A percentile compares a stretch with the other conserved stretches of the same genome.
These are phyloP conservation scores for Dolichotis patagonum DNA, from an alignment of 2,113 vertebrate species.

Conservation along the genomic window DNA sequence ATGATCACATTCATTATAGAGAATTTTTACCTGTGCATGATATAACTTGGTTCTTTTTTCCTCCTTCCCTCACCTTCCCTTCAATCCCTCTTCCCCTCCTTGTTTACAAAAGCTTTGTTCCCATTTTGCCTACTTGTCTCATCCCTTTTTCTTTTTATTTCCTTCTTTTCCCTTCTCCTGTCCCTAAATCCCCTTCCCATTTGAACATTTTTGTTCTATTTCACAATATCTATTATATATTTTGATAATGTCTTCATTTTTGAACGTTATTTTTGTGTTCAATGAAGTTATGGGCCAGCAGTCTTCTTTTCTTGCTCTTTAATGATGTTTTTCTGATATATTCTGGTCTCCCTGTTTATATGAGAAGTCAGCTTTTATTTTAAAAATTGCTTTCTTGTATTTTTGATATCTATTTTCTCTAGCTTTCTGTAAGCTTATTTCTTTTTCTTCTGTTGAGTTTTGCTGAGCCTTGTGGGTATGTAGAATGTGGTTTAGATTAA, in stretches of 20 bases:
- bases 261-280: background rate
- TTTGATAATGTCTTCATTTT: background rate
- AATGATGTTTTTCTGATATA: background rate
- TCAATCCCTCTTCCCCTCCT: too few relatives aligned
- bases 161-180: too few relatives aligned
- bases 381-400: background rate
- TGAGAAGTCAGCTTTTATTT: background rate
- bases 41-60: too few relatives aligned
- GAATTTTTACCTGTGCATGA: too few relatives aligned
- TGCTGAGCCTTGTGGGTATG: background rate
- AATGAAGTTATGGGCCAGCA: background rate
- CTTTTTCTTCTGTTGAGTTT: background rate
- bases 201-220: too few relatives aligned
- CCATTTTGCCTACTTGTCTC: too few relatives aligned
- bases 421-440: background rate
- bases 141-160: too few relatives aligned
- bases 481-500: background rate
- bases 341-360: background rate
- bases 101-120: too few relatives aligned
- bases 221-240: too few relatives aligned
- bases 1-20: too few relatives aligned
- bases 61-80: too few relatives aligned
- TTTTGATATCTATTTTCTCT: background rate
- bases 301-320: background rate
- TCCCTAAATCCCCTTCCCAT: too few relatives aligned